These are phyloP conservation scores for Drosophila jambulina DNA, from an alignment of 1,140 invertebrate species.

Conservation along the genomic window DNA sequence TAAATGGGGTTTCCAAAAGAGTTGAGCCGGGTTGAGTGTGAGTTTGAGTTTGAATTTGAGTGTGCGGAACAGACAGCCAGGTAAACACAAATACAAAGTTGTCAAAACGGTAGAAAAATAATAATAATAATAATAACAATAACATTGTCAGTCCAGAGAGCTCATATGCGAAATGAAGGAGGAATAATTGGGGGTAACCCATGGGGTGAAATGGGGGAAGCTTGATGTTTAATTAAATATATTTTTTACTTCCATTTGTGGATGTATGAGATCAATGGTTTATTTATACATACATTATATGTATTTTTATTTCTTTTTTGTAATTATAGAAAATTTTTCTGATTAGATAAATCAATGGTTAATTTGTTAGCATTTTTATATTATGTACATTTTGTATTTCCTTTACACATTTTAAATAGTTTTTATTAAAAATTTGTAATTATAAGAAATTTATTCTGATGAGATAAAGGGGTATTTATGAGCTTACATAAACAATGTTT, in stretches of 20 bases:
- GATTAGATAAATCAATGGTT: background rate
- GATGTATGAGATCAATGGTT: background rate
- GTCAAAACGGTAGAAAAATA: constrained; percentile 24
- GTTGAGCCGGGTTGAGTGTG: constrained; percentile 12
- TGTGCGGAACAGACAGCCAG: constrained; percentile 22
- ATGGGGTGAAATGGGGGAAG: no score
- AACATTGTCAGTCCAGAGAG: constrained; percentile 15
- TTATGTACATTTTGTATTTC: background rate
- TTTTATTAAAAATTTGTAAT: background rate
- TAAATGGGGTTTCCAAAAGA: constrained; percentile 8
- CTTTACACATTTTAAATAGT: no score
- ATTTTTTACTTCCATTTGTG: background rate
- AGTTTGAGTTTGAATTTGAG: constrained; percentile 5
- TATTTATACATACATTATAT: background rate
- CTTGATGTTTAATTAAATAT: background rate
- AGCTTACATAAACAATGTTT: no score
- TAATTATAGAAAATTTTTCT: background rate
- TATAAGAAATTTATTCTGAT: background rate
- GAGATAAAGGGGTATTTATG: no score
- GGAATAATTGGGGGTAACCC: constrained; percentile 13
- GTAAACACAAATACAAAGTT: constrained; percentile 39
- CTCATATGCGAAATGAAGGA: constrained; percentile 2
- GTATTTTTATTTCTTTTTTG: background rate
- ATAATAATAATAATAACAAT: constrained; percentile 24
- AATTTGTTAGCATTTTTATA: background rate